Conservation (phyloP, 2,113 vertebrate species). For the Hydropotes inermis region DNA sequence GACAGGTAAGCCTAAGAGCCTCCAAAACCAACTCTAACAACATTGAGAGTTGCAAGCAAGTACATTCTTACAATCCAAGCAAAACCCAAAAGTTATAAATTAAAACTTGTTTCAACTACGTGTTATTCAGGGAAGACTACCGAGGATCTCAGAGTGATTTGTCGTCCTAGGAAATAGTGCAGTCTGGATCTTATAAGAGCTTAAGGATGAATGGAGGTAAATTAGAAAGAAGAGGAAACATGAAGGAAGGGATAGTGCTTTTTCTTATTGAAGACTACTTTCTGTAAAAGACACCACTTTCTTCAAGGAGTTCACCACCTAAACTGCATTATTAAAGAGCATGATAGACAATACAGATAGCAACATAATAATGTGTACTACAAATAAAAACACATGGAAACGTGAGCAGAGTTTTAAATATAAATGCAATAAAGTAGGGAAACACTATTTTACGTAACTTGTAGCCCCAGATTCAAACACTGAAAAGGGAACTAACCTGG, state of each 20-base stretch:
- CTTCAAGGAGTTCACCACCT: neutral
- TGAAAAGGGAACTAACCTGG: neutral
- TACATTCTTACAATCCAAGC: neutral
- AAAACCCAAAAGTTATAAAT: neutral
- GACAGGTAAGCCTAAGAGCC: neutral
- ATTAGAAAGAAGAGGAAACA: neutral
- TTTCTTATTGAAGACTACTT: neutral
- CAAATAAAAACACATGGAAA: neutral
- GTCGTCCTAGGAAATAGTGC: neutral
- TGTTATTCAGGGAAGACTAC: neutral
- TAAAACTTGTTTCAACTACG: neutral
- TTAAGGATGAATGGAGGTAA: neutral
- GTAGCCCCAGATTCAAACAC: constrained; percentile 7
- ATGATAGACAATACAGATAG: neutral
- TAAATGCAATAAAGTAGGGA: neutral
- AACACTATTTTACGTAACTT: neutral
- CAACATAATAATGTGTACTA: neutral
- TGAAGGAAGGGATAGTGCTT: neutral
- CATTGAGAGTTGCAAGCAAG: neutral
- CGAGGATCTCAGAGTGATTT: neutral
- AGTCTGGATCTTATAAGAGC: neutral
- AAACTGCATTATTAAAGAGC: neutral
- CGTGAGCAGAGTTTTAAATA: neutral
- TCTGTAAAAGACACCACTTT: neutral
- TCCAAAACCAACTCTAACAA: neutral